phyloP scores from a whole-genome alignment of 2,888 invertebrate species.

The Hyalella azteca region DNA sequence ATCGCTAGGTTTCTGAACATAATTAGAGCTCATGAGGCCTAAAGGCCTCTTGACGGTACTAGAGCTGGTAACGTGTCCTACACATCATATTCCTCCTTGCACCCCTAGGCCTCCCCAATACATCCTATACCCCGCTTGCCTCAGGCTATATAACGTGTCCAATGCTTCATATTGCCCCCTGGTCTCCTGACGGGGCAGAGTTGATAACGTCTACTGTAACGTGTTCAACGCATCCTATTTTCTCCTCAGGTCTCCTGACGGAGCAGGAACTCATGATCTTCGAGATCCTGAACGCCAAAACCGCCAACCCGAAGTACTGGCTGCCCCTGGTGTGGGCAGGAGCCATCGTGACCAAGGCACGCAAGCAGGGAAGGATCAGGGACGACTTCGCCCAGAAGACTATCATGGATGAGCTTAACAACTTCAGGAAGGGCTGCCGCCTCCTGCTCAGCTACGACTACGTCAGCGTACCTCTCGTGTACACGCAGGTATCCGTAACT shows the following conservation, averaged over 20 bases:
- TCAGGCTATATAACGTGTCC: too few relatives aligned
- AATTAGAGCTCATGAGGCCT: too few relatives aligned
- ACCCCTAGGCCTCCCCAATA: too few relatives aligned
- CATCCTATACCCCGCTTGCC: too few relatives aligned
- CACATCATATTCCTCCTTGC: too few relatives aligned
- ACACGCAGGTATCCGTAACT: constrained; percentile 55
- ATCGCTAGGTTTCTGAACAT: too few relatives aligned
- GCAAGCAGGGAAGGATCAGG: constrained; percentile 81
- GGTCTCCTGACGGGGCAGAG: too few relatives aligned
- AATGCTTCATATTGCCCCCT: too few relatives aligned
- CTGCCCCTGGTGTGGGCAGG: constrained; percentile 93
- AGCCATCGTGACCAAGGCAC: constrained; percentile 84
- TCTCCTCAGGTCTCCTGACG: constrained; percentile 87
- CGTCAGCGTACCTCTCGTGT: constrained; percentile 62
- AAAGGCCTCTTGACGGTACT: too few relatives aligned
- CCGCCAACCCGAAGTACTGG: constrained; percentile 88
- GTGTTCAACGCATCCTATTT: too few relatives aligned
- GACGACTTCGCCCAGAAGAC: constrained; percentile 94
- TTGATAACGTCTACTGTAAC: too few relatives aligned
- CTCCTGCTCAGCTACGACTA: constrained; percentile 88
- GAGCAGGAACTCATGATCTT: constrained; percentile 90
- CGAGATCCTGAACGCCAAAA: constrained; percentile 86
- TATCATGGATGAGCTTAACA: constrained; percentile 84
- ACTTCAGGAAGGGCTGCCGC: constrained; percentile 81
- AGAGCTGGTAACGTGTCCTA: too few relatives aligned